These are phyloP conservation scores for Mus spretus DNA, from an alignment of 2,797 vertebrate genomes.

Conservation along the genomic window DNA sequence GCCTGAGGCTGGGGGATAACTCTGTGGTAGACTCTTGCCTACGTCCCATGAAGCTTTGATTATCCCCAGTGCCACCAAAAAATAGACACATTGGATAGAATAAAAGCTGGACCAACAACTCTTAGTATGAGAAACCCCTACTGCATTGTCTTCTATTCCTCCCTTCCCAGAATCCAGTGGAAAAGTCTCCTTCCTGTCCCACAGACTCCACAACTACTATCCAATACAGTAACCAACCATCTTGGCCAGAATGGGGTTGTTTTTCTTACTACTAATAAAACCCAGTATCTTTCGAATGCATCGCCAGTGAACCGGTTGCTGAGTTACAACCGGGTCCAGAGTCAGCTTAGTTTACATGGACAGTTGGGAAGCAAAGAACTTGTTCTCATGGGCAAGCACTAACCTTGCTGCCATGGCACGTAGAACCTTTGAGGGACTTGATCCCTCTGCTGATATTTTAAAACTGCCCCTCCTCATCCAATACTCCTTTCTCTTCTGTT, in stretches of 20 bases:
- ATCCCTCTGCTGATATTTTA: not conserved
- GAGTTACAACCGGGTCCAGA: not conserved
- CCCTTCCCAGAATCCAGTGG: not conserved
- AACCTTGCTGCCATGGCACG: slow-evolving; percentile 33
- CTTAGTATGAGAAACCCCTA: not conserved
- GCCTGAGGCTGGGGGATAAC: not conserved
- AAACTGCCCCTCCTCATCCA: not conserved
- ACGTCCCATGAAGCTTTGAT: too few species aligned
- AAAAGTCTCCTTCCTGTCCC: not conserved
- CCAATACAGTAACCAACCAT: not conserved
- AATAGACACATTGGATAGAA: not conserved
- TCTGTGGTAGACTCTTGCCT: not conserved
- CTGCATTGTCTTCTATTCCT: not conserved
- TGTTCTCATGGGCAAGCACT: not conserved
- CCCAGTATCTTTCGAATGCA: not conserved
- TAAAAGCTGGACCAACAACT: not conserved
- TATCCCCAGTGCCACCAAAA: not conserved
- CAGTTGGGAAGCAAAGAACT: not conserved
- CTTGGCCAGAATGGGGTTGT: not conserved
- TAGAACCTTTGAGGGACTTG: slow-evolving; percentile 30
- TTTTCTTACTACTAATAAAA: not conserved
- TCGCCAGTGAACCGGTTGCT: slow-evolving; percentile 10
- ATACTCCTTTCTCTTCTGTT: not conserved
- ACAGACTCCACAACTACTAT: not conserved
- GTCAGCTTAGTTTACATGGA: not conserved